Base-by-base conservation (phyloP, 2,113 vertebrate genomes). In the Triplophysa tibetana region DNA sequence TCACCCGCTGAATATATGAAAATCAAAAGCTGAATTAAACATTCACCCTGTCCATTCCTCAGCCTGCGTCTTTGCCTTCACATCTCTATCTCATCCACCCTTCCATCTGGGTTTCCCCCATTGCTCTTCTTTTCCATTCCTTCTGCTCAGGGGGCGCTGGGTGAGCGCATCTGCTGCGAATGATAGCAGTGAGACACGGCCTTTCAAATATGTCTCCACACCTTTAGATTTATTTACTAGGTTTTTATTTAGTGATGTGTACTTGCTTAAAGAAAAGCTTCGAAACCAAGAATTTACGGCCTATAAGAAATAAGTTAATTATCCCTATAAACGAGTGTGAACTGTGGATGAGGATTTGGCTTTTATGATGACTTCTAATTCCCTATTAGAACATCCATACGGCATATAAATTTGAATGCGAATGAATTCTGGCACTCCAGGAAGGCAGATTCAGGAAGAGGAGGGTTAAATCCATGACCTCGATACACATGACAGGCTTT, bases 391-490 rank as follows among this genome's bases (percentile, higher is more conserved):
- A 54, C 54, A 65, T 63, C 38, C 60, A 63, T 52, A 58, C 29
- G 17, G 16, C 23, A 1, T 63, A n/a, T 29, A 17, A 29, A 29
- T 50, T 63, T 75, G 14, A 50, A 23, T 75, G 60, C 23, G 62
- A 26, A 75, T n/a, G 9, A 63, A 26, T 75, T 41, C 41, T 12
- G 23, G 45, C 8, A 21, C 23, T 16, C 4, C 1, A 58, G 17
- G 50, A 38, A 38, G 33, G 33, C 23, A 50, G 67, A 63, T 63
- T 48, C 64, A 45, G 70, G 26, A 45, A 61, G 75, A 77, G 23
- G 26, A 84, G 60, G 78, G 70, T 79, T 83, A 83, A 81, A 67
- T 56, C 41, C 70, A 70, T 85, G 83, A 85, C 85, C 81, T 87
- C 76, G 82, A 85, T 83, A 58, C 48, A 74, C 60, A 75, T 85